Conservation (phyloP, 2,113 vertebrate species). For the Phasianus colchicus region DNA sequence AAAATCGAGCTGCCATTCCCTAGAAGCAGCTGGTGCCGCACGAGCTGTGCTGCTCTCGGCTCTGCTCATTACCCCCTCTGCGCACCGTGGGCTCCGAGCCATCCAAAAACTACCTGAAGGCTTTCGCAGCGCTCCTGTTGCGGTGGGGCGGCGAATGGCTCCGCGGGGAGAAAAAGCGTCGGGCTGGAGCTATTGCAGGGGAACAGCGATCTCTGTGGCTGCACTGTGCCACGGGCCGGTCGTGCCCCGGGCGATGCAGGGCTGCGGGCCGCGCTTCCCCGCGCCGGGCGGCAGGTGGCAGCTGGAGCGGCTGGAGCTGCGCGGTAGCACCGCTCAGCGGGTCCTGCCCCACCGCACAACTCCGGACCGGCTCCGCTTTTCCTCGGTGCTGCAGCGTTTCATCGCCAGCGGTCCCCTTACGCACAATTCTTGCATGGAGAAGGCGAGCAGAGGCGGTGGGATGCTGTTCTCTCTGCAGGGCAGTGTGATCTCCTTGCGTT, state of each 20-base stretch:
- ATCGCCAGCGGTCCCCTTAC: background rate
- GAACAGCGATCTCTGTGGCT: background rate
- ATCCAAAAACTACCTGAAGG: background rate
- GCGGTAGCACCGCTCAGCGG: background rate
- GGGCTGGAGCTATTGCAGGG: background rate
- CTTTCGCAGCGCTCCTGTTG: background rate
- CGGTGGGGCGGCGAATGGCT: background rate
- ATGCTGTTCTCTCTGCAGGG: background rate
- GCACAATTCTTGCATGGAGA: no score
- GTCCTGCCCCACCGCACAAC: accelerated
- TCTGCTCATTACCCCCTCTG: background rate
- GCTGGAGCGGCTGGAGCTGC: background rate
- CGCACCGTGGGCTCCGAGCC: background rate
- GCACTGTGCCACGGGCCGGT: no score
- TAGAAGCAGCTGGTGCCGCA: background rate
- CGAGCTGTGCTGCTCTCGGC: background rate
- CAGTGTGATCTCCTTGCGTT: background rate
- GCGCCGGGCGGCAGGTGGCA: background rate
- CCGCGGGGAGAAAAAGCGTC: background rate
- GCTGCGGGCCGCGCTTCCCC: no score
- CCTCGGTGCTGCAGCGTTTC: accelerated
- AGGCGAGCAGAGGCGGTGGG: background rate
- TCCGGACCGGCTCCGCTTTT: background rate
- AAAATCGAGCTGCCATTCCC: background rate
- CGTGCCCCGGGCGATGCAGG: no score